Evolutionary conservation across 1,140 invertebrate genomes (phyloP), one percentile per base, ranked within the genome.

Genomic region (Drosophila kurseongensis): DNA sequence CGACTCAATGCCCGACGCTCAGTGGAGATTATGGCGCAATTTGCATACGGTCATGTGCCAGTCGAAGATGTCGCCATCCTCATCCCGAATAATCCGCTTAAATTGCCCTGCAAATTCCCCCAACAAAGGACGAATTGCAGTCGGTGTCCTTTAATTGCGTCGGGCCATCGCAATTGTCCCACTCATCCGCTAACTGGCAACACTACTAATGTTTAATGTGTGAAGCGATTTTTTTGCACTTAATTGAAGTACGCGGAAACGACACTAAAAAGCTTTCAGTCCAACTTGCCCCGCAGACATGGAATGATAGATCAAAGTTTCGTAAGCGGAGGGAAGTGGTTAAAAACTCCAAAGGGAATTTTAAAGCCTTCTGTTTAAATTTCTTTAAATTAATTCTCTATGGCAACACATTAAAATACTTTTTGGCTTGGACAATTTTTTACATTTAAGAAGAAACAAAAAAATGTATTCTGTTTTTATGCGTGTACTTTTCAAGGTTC

Each of bases 1-100:
- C 18, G 56, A 54, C 74, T 78, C 68, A 74, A 68, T 63, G 23
- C 63, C 27, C 71, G 23, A 56, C 68, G 68, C 75, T 60, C 51
- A 61, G 67, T 45, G 60, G 45, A 58, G 62, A 73, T 73, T 73
- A 61, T 52, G 69, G 68, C 47, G 41, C 68, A 44, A 73, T 73
- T 73, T 73, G 57, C 68, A 74, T 75, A 56, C 69, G 58, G 60
- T 14, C 50, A 45, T 59, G 69, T 73, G 69, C 69, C 66, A 72
- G 23, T 35, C 66, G 18, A 71, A 71, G 67, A 69, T 69, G 67
- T 71, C 51, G n/a, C 42, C 29, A 18, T 42, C 47, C 62, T 23
- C 52, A 38, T 62, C 44, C 60, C 35, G n/a, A 42, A 35, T 40
- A 45, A 12, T 12, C 54, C 13, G 8, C 27, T 23, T 23, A 62